Conservation (phyloP, 2,888 invertebrate species). For the Brachypalpus laphriformis region DNA sequence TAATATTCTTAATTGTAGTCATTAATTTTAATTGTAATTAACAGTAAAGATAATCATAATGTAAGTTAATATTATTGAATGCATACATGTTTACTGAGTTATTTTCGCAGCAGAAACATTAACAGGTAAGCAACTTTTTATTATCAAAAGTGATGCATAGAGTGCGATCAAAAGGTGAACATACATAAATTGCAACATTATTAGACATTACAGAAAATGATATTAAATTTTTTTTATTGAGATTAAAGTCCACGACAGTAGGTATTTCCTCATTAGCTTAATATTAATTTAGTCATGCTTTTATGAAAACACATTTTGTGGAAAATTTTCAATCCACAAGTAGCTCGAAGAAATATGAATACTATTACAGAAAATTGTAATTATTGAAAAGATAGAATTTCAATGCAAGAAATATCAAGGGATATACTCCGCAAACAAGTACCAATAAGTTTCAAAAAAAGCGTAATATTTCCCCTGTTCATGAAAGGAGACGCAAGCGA, state of each 20-base stretch:
- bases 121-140: not conserved
- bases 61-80: constrained; percentile 36
- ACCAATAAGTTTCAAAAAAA: no score
- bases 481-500: no score
- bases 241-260: not conserved
- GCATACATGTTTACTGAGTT: constrained; percentile 1
- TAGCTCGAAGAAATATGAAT: no score
- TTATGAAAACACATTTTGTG: no score
- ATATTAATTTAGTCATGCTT: no score
- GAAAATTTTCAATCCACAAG: no score
- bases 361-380: no score
- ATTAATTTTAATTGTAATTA: constrained; percentile 63
- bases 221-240: not conserved
- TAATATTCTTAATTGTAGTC: constrained; percentile 50
- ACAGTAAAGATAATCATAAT: constrained; percentile 52
- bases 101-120: not conserved
- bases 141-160: not conserved
- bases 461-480: no score
- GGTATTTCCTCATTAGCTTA: no score
- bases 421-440: no score
- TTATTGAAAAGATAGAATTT: no score
- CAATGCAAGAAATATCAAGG: no score
- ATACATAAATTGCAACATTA: not conserved
- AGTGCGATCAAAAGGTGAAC: not conserved
- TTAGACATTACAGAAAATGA: not conserved